Percentiles rank a stretch among this genome's conserved stretches.
phyloP scores from a whole-genome alignment of 2,113 vertebrate genomes.

The Oreochromis spilurus region DNA sequence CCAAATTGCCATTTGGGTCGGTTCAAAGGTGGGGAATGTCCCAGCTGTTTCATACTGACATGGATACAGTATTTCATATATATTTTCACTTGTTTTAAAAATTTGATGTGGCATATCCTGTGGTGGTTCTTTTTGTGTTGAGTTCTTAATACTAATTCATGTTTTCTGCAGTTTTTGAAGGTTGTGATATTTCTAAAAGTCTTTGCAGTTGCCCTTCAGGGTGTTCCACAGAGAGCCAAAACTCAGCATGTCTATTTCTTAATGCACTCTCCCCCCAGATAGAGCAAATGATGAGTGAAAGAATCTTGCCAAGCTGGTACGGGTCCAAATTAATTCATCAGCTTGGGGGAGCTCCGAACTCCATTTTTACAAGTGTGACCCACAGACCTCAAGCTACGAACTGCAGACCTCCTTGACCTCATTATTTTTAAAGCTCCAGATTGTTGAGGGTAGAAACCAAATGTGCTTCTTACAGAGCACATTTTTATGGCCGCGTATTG shows the following conservation, averaged over 20 bases:
- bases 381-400: conserved; percentile 45
- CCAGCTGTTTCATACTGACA: background rate
- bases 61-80: background rate
- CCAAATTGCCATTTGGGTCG: background rate
- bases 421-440: conserved; percentile 53
- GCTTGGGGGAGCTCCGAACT: conserved; percentile 32
- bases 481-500: conserved; percentile 13
- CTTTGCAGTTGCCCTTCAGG: conserved; percentile 38
- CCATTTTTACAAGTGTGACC: conserved; percentile 52
- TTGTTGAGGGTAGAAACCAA: conserved; percentile 24
- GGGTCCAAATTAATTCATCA: conserved; percentile 61
- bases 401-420: conserved; percentile 56
- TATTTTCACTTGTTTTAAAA: background rate
- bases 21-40: background rate
- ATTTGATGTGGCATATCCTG: background rate
- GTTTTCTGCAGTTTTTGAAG: background rate
- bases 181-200: conserved; percentile 14
- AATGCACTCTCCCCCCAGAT: conserved; percentile 54
- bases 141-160: background rate
- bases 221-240: conserved; percentile 29
- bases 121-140: background rate
- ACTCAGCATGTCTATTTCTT: conserved; percentile 58
- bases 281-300: conserved; percentile 56
- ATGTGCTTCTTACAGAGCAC: background rate
- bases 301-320: conserved; percentile 60